phyloP scores from a whole-genome alignment of 2,888 invertebrate genomes.

The Anorthoa munda region DNA sequence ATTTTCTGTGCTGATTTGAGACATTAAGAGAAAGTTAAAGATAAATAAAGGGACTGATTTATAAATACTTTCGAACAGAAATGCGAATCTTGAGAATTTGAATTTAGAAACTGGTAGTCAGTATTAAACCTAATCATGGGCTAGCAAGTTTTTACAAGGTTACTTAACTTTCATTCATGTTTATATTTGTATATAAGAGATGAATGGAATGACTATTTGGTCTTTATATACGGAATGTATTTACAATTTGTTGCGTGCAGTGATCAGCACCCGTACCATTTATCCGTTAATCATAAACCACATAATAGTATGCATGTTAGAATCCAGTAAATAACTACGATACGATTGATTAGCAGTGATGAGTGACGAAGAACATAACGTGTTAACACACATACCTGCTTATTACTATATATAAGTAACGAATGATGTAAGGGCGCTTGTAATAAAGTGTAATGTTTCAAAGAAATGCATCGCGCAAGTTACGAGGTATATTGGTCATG shows the following conservation, averaged over 20 bases:
- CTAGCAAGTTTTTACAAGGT: no score
- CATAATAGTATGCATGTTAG: conserved; percentile 12
- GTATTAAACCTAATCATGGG: no score
- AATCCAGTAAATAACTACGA: conserved; percentile 27
- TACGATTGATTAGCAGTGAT: conserved; percentile 39
- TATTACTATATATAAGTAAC: conserved; percentile 13
- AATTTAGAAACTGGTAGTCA: no score
- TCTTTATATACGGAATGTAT: not conserved
- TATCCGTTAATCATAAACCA: conserved; percentile 15
- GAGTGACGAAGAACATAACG: conserved; percentile 34
- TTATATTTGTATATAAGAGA: not conserved
- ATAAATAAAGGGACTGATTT: not conserved
- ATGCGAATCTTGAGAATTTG: no score
- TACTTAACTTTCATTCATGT: not conserved
- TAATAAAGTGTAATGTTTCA: conserved; percentile 18
- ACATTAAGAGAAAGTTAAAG: not conserved
- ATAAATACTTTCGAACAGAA: no score
- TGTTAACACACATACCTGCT: conserved; percentile 7
- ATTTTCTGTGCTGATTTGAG: not conserved
- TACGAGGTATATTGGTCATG: not conserved
- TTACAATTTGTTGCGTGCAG: not conserved
- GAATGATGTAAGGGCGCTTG: conserved; percentile 42
- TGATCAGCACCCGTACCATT: not conserved
- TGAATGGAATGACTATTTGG: not conserved
- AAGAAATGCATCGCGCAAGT: conserved; percentile 26